phyloP scores from a whole-genome alignment of 1,140 invertebrate species.

The Limonius californicus region DNA sequence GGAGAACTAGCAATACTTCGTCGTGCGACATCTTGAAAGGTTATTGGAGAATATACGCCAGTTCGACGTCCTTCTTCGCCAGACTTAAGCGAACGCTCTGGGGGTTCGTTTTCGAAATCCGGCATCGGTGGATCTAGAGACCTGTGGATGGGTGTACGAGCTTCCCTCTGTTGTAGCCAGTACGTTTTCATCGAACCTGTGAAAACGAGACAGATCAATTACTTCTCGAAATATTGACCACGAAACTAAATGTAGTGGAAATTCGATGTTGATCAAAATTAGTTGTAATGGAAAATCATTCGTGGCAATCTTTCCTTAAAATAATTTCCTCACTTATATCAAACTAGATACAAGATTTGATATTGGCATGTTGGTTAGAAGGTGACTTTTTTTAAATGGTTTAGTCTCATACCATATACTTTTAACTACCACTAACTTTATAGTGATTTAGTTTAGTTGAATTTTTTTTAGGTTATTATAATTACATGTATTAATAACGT shows the following conservation, averaged over 20 bases:
- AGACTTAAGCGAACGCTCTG: constrained; percentile 39
- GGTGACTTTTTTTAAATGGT: no score
- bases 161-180: constrained; percentile 73
- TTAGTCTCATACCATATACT: no score
- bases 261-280: background rate
- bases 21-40: constrained; percentile 75
- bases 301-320: no score
- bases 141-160: constrained; percentile 52
- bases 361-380: no score
- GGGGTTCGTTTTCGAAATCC: constrained; percentile 44
- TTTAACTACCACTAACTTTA: no score
- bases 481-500: no score
- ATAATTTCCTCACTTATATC: no score
- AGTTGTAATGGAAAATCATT: no score
- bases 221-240: background rate
- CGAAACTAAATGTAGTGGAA: background rate
- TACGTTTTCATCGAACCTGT: constrained; percentile 93
- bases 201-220: constrained; percentile 32
- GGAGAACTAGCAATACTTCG: constrained; percentile 72
- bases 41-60: constrained; percentile 76
- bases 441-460: no score
- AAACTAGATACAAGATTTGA: no score
- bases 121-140: constrained; percentile 43
- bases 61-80: constrained; percentile 42
- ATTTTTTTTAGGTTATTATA: no score